Evolutionary conservation across 2,797 vertebrate species (phyloP).

Genomic region (Gadopsis bispinosus): DNA sequence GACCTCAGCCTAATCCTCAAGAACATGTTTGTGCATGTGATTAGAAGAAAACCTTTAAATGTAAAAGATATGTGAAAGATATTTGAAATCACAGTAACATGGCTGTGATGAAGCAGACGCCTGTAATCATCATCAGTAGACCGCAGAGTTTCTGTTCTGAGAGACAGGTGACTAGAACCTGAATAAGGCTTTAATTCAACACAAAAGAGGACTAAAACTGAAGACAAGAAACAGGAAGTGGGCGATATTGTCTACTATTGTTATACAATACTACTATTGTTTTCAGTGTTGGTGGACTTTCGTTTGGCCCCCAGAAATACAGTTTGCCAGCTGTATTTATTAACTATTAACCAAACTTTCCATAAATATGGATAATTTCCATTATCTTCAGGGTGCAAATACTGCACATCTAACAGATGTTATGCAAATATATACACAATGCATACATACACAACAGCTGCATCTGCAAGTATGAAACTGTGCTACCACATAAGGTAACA

Average conservation of each 20-base stretch:
- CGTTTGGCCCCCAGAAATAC: conserved; percentile 2
- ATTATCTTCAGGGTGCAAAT: conserved; percentile 5
- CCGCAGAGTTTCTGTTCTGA: conserved; percentile 23
- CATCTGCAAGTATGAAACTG: not conserved
- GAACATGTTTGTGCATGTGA: not conserved
- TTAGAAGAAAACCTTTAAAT: not conserved
- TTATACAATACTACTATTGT: not conserved
- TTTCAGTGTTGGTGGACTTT: conserved; percentile 10
- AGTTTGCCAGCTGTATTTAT: conserved; percentile 2
- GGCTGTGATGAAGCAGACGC: not conserved
- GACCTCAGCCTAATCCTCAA: not conserved
- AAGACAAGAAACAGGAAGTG: conserved; percentile 9
- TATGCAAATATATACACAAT: not conserved
- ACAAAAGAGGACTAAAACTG: not conserved
- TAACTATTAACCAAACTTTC: conserved; percentile 7
- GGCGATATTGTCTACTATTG: not conserved
- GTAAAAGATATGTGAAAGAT: not conserved
- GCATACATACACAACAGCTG: conserved; percentile 4
- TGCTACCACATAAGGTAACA: not conserved
- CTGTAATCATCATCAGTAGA: not conserved
- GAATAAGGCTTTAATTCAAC: not conserved
- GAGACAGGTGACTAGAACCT: not conserved
- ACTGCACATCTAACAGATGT: conserved; percentile 9
- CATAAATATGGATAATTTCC: not conserved
- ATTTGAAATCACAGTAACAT: not conserved